A percentile compares a stretch with the other conserved stretches of the same genome.
phyloP scores from a whole-genome alignment of 2,113 vertebrate genomes.

The Catharus bicknelli region DNA sequence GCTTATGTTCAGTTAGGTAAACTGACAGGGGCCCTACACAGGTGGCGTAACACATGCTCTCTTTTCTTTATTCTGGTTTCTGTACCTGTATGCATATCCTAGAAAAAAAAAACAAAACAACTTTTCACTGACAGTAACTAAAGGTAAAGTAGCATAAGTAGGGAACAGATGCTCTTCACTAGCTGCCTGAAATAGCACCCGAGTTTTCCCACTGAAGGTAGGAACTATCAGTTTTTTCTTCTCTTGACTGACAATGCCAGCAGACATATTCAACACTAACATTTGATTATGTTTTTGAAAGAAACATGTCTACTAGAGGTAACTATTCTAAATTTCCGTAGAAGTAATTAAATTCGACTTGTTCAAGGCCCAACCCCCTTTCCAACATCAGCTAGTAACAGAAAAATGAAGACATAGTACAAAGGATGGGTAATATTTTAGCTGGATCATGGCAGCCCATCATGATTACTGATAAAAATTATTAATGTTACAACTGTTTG shows the following conservation, averaged over 20 bases:
- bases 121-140: not conserved
- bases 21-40: not conserved
- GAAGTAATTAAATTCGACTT: not conserved
- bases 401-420: not conserved
- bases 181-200: not conserved
- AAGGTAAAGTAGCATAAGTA: not conserved
- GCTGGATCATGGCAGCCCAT: not conserved
- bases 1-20: not conserved
- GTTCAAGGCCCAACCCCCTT: fast-evolving
- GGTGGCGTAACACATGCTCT: fast-evolving
- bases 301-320: not conserved
- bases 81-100: not conserved
- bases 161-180: not conserved
- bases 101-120: not conserved
- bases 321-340: not conserved
- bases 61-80: not conserved
- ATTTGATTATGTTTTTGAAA: not conserved
- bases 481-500: not conserved
- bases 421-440: not conserved
- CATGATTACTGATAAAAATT: not conserved
- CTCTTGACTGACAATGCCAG: not conserved
- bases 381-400: not conserved
- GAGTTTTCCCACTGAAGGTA: not conserved
- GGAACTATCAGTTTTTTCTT: not conserved
- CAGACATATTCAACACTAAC: not conserved